Evolutionary conservation across 2,888 invertebrate species (phyloP).

Genomic region (Desoria tigrina): DNA sequence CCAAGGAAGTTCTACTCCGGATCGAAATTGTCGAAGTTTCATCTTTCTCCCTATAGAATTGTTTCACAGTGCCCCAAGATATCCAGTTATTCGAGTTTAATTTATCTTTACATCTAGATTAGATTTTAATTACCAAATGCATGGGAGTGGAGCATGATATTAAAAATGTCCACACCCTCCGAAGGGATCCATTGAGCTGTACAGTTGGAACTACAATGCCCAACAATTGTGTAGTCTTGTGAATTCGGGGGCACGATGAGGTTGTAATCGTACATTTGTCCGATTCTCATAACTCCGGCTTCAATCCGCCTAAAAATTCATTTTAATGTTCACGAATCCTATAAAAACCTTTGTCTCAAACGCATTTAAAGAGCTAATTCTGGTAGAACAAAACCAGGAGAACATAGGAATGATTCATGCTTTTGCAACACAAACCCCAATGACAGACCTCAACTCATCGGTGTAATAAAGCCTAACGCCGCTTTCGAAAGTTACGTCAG

Average conservation of each 20-base stretch:
- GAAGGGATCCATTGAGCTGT: too few relatives aligned
- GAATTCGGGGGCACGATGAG: too few relatives aligned
- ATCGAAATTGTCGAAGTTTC: constrained; percentile 73
- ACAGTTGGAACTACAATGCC: too few relatives aligned
- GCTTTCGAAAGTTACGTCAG: not conserved
- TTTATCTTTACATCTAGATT: not conserved
- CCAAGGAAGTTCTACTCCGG: constrained; percentile 72
- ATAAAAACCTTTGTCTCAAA: too few relatives aligned
- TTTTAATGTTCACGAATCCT: too few relatives aligned
- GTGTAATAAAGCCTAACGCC: constrained; percentile 10
- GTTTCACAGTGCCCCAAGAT: not conserved
- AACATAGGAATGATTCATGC: not conserved
- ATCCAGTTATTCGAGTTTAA: not conserved
- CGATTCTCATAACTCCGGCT: too few relatives aligned
- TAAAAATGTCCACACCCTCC: constrained; percentile 56
- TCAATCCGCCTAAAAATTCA: constrained; percentile 67
- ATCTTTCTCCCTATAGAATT: constrained; percentile 69
- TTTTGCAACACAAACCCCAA: too few relatives aligned
- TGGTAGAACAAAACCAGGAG: not conserved
- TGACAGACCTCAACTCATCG: constrained; percentile 8
- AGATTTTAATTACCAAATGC: not conserved
- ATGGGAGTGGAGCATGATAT: constrained; percentile 12
- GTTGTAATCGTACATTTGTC: too few relatives aligned
- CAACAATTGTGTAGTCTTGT: too few relatives aligned
- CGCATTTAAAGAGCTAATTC: too few relatives aligned